phyloP scores from a whole-genome alignment of 2,113 vertebrate genomes.

The Nothobranchius furzeri region DNA sequence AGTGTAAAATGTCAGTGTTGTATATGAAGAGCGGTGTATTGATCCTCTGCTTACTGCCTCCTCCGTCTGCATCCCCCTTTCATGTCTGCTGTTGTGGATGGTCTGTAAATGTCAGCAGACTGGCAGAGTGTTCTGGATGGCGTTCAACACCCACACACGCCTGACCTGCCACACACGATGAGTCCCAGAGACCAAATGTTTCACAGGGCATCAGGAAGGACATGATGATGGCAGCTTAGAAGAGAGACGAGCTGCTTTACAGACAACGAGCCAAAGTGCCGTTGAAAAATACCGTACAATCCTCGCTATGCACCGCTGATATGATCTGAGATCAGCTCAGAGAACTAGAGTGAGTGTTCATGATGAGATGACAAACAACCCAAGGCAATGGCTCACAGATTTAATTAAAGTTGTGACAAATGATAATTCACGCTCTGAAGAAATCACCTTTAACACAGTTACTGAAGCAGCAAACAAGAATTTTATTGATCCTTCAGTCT shows the following conservation, averaged over 20 bases:
- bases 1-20: background rate
- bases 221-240: background rate
- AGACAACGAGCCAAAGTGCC: background rate
- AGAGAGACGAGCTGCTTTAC: conserved; percentile 1
- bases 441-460: conserved; percentile 10
- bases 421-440: conserved; percentile 3
- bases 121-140: conserved; percentile 10
- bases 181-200: conserved; percentile 41
- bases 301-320: background rate
- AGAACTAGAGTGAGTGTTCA: background rate
- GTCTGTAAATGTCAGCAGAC: conserved; percentile 50
- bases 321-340: background rate
- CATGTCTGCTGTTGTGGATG: conserved; percentile 32
- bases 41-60: background rate
- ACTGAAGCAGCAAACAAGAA: conserved; percentile 19
- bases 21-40: background rate
- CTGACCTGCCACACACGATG: conserved; percentile 21
- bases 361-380: conserved; percentile 1
- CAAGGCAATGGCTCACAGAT: conserved; percentile 5
- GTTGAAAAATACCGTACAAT: background rate
- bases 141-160: conserved; percentile 10
- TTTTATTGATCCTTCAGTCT: conserved; percentile 23
- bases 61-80: conserved; percentile 15
- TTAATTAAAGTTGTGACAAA: background rate
- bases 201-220: conserved; percentile 14